Conservation (phyloP, 2,888 invertebrate genomes). For the Aromia moschata region DNA sequence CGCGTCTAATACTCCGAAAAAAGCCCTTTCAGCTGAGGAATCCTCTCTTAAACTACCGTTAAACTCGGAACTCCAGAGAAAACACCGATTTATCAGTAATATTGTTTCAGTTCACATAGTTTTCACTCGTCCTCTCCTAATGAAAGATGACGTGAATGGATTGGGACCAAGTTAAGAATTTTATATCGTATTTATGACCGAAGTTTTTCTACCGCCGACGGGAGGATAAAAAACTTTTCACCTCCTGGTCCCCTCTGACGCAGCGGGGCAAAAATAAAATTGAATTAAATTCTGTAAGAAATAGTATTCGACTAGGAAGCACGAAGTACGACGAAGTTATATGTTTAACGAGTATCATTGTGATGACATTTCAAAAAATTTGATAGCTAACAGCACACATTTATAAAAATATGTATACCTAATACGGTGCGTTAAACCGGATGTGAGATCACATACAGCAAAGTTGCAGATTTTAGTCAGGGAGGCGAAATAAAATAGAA, state of each 20-base stretch:
- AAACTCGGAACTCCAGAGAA: conserved; percentile 30
- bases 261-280: not conserved
- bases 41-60: conserved; percentile 7
- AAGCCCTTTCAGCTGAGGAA: conserved; percentile 1
- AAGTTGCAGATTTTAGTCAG: too few species aligned
- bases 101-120: conserved; percentile 40
- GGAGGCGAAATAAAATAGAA: too few species aligned
- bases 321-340: too few species aligned
- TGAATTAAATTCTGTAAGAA: not conserved
- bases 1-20: not conserved
- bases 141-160: conserved; percentile 32
- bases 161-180: conserved; percentile 18
- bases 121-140: conserved; percentile 34
- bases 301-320: too few species aligned
- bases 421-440: too few species aligned
- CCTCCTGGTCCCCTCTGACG: not conserved
- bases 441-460: too few species aligned
- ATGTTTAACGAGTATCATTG: too few species aligned
- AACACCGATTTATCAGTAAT: conserved; percentile 41
- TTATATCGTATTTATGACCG: conserved; percentile 23
- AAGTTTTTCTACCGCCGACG: conserved; percentile 12
- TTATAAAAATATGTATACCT: too few species aligned
- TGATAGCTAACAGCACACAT: too few species aligned
- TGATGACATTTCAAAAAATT: too few species aligned
- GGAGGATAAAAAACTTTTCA: too few species aligned